Conservation (phyloP, 2,113 vertebrate genomes). For the Pelmatolapia mariae region DNA sequence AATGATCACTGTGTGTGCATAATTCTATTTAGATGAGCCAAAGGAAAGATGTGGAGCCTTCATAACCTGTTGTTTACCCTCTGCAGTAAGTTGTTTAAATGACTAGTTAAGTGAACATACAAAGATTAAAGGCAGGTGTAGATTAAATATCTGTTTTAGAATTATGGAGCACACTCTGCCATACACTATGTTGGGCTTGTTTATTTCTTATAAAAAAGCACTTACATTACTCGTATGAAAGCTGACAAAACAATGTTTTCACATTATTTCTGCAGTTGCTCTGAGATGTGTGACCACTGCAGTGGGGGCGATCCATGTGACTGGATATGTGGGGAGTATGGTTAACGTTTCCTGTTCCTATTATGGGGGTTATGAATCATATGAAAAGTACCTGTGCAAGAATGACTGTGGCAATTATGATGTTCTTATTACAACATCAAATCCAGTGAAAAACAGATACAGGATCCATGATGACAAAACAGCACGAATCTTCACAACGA, state of each 20-base stretch:
- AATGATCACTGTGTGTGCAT: neutral
- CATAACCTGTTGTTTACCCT: neutral
- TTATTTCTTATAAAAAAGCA: neutral
- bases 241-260: neutral
- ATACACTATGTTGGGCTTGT: neutral
- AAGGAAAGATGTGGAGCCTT: neutral
- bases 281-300: neutral
- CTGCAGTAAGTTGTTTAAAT: conserved; percentile 20
- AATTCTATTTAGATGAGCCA: neutral
- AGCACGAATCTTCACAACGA: fast-evolving
- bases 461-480: neutral
- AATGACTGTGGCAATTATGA: fast-evolving
- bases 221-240: neutral
- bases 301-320: neutral
- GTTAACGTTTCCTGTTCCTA: fast-evolving
- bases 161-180: neutral
- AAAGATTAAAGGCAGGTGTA: neutral
- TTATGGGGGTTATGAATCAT: fast-evolving
- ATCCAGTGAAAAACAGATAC: neutral
- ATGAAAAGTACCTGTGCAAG: fast-evolving
- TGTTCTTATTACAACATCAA: neutral
- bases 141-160: neutral
- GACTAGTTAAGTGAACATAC: neutral
- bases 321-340: fast-evolving
- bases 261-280: fast-evolving